Evolutionary conservation across 1,140 invertebrate genomes (phyloP), one percentile per base, ranked within the genome.

Genomic region (Dendrolimus punctatus): DNA sequence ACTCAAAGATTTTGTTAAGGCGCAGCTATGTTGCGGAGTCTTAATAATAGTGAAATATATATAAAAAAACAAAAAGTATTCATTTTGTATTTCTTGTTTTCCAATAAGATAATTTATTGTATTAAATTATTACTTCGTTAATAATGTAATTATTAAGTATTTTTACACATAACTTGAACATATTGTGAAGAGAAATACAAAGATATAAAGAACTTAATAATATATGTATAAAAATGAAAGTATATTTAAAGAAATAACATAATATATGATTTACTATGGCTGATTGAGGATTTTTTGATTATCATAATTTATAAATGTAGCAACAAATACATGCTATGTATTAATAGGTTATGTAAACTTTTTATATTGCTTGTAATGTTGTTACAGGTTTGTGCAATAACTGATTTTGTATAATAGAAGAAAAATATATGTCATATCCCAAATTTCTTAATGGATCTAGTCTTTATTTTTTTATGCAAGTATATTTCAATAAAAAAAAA

Each of bases 161-260:
- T 82, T 85, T 85, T 82, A 82, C 78, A 81, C 75, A 82, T 74
- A 74, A 80, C 76, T 74, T 81, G 73, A 85, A 73, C 78, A 81
- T 81, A 83, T 76, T 74, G 67, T 23, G 23, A 23, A 23, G 73
- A 72, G 72, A 81, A 68, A 73, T n/a, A 50, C 39, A 50, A 53
- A 43, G 46, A 47, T 53, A 40, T 46, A 53, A 53, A 46, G 62
- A 59, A 73, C 64, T 70, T 71, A 73, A 72, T 74, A 82, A 81
- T 76, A 77, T 82, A 77, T 77, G 58, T 68, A 65, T 63, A 61
- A 72, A 58, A 73, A 66, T 62, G 60, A 73, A 68, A 63, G 72
- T 72, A 78, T 78, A 80, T 80, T 80, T 70, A 72, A 68, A 74
- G 70, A 50, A 58, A 55, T 56, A 66, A 8, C 44, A 46, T 41